These are phyloP conservation scores for Tenthredo livida DNA, from an alignment of 2,888 invertebrate genomes.

Conservation along the genomic window DNA sequence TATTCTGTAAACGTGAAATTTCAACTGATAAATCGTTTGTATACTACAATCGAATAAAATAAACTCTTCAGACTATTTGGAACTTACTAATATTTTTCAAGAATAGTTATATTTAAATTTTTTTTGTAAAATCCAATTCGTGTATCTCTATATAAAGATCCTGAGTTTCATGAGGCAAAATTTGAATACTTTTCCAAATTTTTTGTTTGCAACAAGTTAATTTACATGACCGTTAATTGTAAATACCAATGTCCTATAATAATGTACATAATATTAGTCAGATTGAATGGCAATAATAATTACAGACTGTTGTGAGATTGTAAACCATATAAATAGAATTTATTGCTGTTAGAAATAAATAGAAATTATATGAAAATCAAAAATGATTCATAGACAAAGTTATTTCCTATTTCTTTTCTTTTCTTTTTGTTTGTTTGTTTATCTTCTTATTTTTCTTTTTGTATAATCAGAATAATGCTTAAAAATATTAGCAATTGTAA, in stretches of 20 bases:
- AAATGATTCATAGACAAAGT: neutral
- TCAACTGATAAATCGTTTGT: neutral
- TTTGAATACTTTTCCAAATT: neutral
- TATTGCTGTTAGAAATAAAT: neutral
- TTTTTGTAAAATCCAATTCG: neutral
- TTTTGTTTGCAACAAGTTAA: neutral
- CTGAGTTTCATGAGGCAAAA: neutral
- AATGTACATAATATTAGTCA: neutral
- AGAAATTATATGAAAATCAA: neutral
- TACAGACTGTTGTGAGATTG: constrained; percentile 1
- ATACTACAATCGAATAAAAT: neutral
- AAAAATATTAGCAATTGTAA: neutral
- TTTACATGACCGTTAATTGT: neutral
- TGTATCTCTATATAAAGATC: neutral
- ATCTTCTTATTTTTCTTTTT: neutral
- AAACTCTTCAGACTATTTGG: constrained; percentile 18
- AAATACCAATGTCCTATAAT: neutral
- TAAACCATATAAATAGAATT: neutral
- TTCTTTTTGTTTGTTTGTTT: neutral
- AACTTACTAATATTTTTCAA: constrained; percentile 1
- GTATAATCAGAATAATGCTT: neutral
- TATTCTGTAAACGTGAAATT: neutral
- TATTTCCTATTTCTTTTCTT: neutral
- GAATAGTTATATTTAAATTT: neutral
- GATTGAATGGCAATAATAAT: neutral